A percentile compares a stretch with the other conserved stretches of the same genome.
Conservation (phyloP, 2,797 vertebrate species). For the Eremophila alpestris region DNA sequence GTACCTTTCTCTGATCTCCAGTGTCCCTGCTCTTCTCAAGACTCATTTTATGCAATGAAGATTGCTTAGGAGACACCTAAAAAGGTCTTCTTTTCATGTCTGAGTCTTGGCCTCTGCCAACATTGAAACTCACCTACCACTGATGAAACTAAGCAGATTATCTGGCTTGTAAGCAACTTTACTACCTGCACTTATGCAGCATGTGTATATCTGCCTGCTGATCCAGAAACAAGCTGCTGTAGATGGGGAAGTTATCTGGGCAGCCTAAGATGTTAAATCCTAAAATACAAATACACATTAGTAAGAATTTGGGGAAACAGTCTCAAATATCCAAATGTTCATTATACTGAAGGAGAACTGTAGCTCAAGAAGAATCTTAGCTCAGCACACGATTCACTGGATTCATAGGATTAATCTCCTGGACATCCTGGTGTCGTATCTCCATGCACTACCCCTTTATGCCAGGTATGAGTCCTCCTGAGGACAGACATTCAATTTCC, state of each 20-base stretch:
- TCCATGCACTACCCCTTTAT: background rate
- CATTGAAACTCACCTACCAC: background rate
- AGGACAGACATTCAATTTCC: background rate
- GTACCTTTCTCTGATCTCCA: background rate
- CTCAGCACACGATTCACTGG: background rate
- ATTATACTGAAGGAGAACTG: background rate
- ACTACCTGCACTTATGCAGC: background rate
- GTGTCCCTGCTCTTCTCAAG: background rate
- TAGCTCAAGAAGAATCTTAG: background rate
- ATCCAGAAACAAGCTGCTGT: slow-evolving; percentile 27
- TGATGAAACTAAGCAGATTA: slow-evolving; percentile 13
- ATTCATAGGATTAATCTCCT: background rate
- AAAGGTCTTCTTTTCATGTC: background rate
- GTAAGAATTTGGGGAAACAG: background rate
- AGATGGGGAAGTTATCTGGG: background rate
- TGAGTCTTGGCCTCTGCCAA: background rate
- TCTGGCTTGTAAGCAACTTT: background rate
- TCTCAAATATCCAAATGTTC: background rate
- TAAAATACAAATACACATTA: background rate
- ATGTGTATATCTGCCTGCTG: background rate
- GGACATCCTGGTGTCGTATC: background rate
- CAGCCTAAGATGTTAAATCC: slow-evolving; percentile 14
- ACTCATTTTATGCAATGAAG: background rate
- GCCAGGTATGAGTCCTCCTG: background rate
- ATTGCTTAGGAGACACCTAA: background rate